These are phyloP conservation scores for Apodemus agrarius DNA, from an alignment of 2,797 vertebrate species.

Conservation along the genomic window DNA sequence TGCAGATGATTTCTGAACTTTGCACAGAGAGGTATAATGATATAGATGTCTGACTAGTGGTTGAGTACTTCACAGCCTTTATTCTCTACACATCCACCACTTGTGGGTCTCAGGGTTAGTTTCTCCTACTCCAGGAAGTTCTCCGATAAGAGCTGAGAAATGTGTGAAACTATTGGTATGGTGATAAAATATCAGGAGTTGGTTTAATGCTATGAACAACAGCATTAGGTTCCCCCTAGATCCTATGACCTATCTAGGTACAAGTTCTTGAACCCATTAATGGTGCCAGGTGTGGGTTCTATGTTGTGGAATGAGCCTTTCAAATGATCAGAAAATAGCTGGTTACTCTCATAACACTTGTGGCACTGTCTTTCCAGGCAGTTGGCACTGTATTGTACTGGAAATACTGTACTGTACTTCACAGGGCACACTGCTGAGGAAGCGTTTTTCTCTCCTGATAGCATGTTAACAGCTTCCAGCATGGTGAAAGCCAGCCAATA, in stretches of 20 bases:
- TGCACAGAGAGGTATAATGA: neutral
- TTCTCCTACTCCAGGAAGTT: neutral
- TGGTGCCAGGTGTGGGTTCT: too few species aligned
- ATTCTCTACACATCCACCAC: too few species aligned
- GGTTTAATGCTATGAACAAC: too few species aligned
- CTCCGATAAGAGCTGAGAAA: neutral
- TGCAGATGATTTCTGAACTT: neutral
- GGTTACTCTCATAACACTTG: neutral
- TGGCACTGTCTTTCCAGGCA: too few species aligned
- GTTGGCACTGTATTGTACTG: neutral
- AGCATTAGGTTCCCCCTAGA: neutral
- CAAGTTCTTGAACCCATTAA: neutral
- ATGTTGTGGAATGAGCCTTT: neutral
- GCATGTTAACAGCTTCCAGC: neutral
- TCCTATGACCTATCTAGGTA: neutral
- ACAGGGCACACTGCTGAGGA: too few species aligned
- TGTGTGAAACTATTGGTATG: neutral
- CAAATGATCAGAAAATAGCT: too few species aligned
- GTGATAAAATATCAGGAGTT: neutral
- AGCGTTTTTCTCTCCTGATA: neutral
- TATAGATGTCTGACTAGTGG: neutral
- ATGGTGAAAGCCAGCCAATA: neutral
- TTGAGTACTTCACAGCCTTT: neutral
- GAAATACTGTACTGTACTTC: neutral
- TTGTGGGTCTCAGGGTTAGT: neutral